These are phyloP conservation scores for Bryconaethiops microstoma DNA, from an alignment of 2,797 vertebrate species.

Conservation along the genomic window DNA sequence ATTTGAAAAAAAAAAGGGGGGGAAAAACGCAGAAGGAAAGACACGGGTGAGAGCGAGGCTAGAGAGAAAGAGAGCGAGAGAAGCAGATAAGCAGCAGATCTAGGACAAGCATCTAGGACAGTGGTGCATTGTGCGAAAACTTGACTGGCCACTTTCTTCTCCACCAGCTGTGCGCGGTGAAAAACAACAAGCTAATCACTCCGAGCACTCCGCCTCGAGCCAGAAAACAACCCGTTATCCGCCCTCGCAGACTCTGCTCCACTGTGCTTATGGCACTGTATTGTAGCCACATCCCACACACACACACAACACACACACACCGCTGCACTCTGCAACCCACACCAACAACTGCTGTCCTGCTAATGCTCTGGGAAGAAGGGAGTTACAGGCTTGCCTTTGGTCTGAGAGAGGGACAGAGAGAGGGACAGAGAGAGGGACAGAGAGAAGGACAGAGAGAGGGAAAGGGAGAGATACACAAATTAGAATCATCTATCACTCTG, in stretches of 20 bases:
- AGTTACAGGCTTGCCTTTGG: background rate
- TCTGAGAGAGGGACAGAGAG: background rate
- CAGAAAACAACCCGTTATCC: conserved; percentile 54
- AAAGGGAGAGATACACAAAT: background rate
- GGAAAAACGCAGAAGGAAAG: background rate
- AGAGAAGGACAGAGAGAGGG: background rate
- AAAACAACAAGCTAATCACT: conserved; percentile 70
- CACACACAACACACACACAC: background rate
- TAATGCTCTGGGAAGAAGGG: background rate
- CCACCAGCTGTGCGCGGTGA: conserved; percentile 53
- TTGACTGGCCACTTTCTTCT: conserved; percentile 70
- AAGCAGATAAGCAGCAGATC: conserved; percentile 53
- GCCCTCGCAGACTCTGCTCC: conserved; percentile 57
- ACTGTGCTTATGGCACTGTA: conserved; percentile 55
- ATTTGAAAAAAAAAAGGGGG: background rate
- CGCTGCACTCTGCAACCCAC: background rate
- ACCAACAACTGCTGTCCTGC: too few relatives aligned
- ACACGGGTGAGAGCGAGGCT: background rate
- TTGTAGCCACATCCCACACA: background rate
- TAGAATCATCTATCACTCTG: conserved; percentile 30
- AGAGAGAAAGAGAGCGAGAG: background rate
- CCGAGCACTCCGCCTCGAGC: conserved; percentile 51
- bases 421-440: background rate
- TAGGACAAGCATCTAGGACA: conserved; percentile 76
- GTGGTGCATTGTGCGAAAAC: conserved; percentile 64